phyloP scores from a whole-genome alignment of 2,797 vertebrate species.

The Triplophysa yarkandensis region DNA sequence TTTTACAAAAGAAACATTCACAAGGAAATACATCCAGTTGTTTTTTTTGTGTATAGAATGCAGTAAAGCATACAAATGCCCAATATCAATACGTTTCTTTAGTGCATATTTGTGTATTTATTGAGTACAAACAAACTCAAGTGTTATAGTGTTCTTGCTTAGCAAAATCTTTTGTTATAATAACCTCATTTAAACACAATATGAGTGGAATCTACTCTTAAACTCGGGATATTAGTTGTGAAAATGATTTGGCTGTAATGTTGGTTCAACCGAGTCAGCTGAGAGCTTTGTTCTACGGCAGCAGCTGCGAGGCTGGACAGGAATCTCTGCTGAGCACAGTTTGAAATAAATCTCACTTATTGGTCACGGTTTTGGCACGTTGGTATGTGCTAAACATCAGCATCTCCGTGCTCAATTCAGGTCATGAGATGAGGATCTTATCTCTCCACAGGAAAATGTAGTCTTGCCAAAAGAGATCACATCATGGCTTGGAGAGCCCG shows the following conservation, averaged over 20 bases:
- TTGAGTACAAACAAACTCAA: not conserved
- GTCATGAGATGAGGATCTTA: conserved; percentile 15
- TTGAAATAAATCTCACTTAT: conserved; percentile 37
- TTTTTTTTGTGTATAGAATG: not conserved
- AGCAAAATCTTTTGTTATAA: no score
- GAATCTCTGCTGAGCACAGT: conserved; percentile 26
- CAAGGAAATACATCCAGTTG: not conserved
- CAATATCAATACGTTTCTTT: not conserved
- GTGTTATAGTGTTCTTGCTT: no score
- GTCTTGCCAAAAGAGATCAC: conserved; percentile 24
- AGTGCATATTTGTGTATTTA: not conserved
- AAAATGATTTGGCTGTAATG: not conserved
- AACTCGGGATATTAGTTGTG: not conserved
- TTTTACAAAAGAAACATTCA: not conserved
- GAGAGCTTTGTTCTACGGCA: not conserved
- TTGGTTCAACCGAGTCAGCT: not conserved
- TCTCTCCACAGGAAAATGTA: conserved; percentile 6
- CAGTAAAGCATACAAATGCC: not conserved
- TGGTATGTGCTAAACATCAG: conserved; percentile 41
- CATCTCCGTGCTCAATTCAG: conserved; percentile 19
- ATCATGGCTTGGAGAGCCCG: conserved; percentile 18
- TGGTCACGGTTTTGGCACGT: conserved; percentile 11
- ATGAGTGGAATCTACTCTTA: no score
- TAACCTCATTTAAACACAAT: no score
- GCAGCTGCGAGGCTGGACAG: conserved; percentile 25